phyloP scores from a whole-genome alignment of 2,797 vertebrate species.

The Phataginus tetradactyla region DNA sequence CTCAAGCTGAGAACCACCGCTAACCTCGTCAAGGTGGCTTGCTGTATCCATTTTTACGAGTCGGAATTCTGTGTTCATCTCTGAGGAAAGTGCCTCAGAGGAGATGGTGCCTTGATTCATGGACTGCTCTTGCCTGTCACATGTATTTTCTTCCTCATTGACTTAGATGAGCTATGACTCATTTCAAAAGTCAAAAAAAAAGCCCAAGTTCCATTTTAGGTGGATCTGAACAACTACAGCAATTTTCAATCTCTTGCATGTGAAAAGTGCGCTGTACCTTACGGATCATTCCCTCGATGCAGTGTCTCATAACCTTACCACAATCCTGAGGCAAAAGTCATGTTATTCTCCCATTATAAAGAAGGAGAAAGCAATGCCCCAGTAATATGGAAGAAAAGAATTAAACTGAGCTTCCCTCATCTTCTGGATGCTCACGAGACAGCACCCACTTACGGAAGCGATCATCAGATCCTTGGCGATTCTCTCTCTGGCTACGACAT shows the following conservation, averaged over 20 bases:
- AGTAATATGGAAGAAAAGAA: slow-evolving; percentile 8
- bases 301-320: not conserved
- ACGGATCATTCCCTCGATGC: slow-evolving; percentile 12
- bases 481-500: not conserved
- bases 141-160: slow-evolving; percentile 37
- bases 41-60: not conserved
- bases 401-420: not conserved
- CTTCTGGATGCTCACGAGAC: slow-evolving; percentile 1
- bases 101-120: slow-evolving; percentile 30
- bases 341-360: slow-evolving; percentile 35
- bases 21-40: not conserved
- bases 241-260: slow-evolving; percentile 18
- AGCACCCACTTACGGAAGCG: not conserved
- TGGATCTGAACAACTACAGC: slow-evolving; percentile 36
- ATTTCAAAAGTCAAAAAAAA: slow-evolving; percentile 74
- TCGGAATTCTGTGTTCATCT: slow-evolving; percentile 42
- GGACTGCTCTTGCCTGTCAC: slow-evolving; percentile 42
- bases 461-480: not conserved
- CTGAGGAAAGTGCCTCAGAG: not conserved
- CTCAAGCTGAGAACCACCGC: not conserved
- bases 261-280: not conserved
- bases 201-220: slow-evolving; percentile 64
- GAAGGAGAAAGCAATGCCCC: not conserved
- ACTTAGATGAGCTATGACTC: slow-evolving; percentile 67
- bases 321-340: not conserved